These are phyloP conservation scores for Triplophysa dalaica DNA, from an alignment of 2,113 vertebrate genomes.

Conservation along the genomic window DNA sequence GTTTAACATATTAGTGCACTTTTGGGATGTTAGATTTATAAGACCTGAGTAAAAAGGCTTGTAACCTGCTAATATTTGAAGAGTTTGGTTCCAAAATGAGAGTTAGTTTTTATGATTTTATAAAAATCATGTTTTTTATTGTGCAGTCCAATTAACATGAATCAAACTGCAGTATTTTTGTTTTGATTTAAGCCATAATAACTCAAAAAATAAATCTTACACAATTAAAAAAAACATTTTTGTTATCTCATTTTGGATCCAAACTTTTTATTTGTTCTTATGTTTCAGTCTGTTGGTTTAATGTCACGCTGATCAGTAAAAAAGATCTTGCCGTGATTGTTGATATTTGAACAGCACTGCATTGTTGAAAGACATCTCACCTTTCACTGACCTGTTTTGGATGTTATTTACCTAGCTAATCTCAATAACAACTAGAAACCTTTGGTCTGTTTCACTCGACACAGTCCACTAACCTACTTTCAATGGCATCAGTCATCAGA, in stretches of 20 bases:
- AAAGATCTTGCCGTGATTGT: background rate
- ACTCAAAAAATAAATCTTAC: too few species aligned
- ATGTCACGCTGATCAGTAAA: constrained; percentile 8
- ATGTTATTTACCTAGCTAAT: background rate
- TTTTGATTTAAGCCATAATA: too few species aligned
- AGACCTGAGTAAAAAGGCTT: constrained; percentile 4
- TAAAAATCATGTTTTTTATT: too few species aligned
- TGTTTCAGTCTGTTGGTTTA: constrained; percentile 4
- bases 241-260: too few species aligned
- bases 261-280: background rate
- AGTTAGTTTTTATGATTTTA: too few species aligned
- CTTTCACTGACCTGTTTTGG: background rate
- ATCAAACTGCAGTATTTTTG: too few species aligned
- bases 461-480: constrained; percentile 25
- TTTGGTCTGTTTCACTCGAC: background rate
- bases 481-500: background rate
- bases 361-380: too few species aligned
- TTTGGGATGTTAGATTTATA: constrained; percentile 81
- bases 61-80: background rate
- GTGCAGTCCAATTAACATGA: too few species aligned
- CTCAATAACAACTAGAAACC: background rate
- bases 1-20: constrained; percentile 83
- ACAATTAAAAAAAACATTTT: too few species aligned
- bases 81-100: too few species aligned
- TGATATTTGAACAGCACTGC: background rate